Percentiles rank a stretch among this genome's conserved stretches.
Evolutionary conservation across 2,797 vertebrate species (phyloP).

Genomic region (Artibeus lituratus): DNA sequence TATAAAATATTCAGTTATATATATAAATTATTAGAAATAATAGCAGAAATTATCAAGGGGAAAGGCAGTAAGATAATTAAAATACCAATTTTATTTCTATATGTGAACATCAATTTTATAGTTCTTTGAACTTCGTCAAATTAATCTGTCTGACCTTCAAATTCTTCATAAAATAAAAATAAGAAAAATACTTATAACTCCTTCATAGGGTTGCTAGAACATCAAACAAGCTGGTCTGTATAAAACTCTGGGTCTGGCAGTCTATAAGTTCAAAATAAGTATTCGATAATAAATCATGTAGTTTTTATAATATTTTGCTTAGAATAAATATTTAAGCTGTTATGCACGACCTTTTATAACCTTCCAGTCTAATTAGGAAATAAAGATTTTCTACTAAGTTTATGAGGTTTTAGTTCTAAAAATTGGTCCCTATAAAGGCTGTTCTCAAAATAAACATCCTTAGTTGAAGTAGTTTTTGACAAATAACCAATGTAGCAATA

Average conservation of each 20-base stretch:
- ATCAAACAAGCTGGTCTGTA: neutral
- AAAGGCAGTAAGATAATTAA: neutral
- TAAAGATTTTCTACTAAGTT: neutral
- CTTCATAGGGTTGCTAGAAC: neutral
- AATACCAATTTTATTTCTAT: neutral
- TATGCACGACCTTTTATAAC: neutral
- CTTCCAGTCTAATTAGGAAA: neutral
- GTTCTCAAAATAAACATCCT: neutral
- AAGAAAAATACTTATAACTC: neutral
- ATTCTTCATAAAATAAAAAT: neutral
- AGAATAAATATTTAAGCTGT: neutral
- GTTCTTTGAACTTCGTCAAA: neutral
- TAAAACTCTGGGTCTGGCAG: neutral
- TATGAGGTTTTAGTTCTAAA: neutral
- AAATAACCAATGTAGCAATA: neutral
- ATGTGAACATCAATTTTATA: neutral
- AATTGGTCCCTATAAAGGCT: neutral
- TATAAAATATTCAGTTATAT: neutral
- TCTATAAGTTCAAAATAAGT: neutral
- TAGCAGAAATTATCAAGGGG: neutral
- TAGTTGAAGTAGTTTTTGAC: neutral
- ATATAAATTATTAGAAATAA: neutral
- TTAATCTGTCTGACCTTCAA: neutral
- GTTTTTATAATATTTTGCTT: neutral
- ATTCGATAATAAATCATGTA: neutral